Evolutionary conservation across 1,140 invertebrate genomes (phyloP).

Genomic region (Mizuhopecten yessoensis): DNA sequence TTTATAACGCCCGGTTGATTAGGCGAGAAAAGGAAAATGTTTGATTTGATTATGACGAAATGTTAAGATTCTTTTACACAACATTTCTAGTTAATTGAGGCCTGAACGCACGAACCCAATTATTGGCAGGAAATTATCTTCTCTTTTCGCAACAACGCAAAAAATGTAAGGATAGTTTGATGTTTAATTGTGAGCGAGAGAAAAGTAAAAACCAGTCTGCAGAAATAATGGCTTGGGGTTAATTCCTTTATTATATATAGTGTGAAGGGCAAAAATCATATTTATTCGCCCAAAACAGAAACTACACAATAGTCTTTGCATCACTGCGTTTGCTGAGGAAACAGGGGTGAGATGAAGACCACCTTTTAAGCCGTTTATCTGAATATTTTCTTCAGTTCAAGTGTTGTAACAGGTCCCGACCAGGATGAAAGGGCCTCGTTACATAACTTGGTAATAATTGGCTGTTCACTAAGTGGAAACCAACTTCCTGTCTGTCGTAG

Average conservation of each 20-base stretch:
- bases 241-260: background rate
- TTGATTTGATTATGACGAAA: background rate
- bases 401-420: background rate
- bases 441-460: background rate
- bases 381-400: background rate
- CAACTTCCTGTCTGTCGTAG: background rate
- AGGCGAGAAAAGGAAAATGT: background rate
- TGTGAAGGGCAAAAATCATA: background rate
- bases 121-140: background rate
- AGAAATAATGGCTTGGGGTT: background rate
- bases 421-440: background rate
- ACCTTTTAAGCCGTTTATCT: background rate
- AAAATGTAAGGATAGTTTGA: background rate
- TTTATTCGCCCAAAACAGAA: background rate
- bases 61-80: background rate
- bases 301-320: background rate
- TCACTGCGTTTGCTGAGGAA: background rate
- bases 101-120: background rate
- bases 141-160: background rate
- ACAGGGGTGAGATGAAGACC: background rate
- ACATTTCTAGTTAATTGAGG: background rate
- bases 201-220: background rate
- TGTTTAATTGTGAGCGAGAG: background rate
- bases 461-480: background rate
- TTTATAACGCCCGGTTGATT: background rate